These are phyloP conservation scores for Anableps anableps DNA, from an alignment of 2,797 vertebrate species.

Conservation along the genomic window DNA sequence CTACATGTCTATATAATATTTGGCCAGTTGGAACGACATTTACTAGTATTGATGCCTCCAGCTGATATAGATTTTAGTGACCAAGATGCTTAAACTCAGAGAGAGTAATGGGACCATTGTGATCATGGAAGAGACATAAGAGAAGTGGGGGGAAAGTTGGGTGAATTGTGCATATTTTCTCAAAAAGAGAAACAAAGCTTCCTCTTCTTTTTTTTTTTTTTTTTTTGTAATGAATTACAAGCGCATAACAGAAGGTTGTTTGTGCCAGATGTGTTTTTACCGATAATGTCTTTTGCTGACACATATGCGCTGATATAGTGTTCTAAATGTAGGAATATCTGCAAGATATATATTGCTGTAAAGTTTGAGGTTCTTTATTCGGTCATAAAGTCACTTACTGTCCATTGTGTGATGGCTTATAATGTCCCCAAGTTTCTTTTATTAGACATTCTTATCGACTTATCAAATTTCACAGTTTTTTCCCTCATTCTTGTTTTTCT, in stretches of 20 bases:
- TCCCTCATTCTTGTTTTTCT: not conserved
- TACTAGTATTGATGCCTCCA: too few relatives aligned
- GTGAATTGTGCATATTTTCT: not conserved
- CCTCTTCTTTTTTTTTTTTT: not conserved
- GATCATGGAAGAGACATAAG: not conserved
- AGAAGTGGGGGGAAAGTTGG: not conserved
- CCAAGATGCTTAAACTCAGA: not conserved
- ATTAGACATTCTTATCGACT: not conserved
- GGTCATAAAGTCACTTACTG: not conserved
- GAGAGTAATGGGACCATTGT: not conserved
- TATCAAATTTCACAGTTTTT: not conserved
- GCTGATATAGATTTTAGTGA: not conserved
- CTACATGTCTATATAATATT: not conserved
- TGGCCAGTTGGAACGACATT: not conserved
- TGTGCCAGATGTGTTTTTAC: not conserved
- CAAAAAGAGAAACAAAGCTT: not conserved
- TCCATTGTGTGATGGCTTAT: not conserved
- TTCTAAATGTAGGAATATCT: not conserved
- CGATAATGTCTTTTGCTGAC: not conserved
- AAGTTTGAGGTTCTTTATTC: constrained; percentile 4
- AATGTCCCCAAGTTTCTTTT: not conserved
- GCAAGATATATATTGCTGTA: not conserved
- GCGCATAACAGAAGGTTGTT: not conserved
- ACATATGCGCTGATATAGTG: not conserved
- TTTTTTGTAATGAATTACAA: not conserved